Conservation (phyloP, 1,140 invertebrate genomes). For the Megalopta genalis region DNA sequence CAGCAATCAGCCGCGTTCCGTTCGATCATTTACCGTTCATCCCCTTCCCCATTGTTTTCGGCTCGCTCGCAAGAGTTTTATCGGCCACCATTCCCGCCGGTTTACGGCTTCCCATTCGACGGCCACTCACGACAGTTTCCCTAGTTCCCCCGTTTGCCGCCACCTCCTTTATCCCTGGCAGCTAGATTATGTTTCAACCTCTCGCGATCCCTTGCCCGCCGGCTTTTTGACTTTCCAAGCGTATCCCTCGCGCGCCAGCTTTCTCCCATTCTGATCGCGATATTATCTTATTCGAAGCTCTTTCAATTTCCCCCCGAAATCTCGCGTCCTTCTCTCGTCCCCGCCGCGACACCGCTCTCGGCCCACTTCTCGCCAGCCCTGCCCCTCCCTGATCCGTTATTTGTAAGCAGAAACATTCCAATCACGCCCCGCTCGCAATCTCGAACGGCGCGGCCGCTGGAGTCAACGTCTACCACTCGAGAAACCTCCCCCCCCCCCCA, state of each 20-base stretch:
- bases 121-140: not conserved
- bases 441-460: slow-evolving; percentile 24
- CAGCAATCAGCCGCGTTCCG: slow-evolving; percentile 3
- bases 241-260: not conserved
- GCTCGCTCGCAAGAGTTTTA: not conserved
- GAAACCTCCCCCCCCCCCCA: no score
- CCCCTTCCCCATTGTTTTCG: not conserved
- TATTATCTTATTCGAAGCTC: not conserved
- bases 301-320: not conserved
- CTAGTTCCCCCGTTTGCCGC: slow-evolving; percentile 10
- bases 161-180: not conserved
- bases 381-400: not conserved
- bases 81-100: not conserved
- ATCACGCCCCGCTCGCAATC: slow-evolving; percentile 37
- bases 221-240: not conserved
- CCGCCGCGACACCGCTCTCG: not conserved
- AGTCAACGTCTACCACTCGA: not conserved
- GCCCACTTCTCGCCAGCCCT: not conserved
- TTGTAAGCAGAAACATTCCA: slow-evolving; percentile 31
- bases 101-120: not conserved
- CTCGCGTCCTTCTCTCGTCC: not conserved
- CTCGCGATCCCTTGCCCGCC: no score
- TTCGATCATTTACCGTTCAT: slow-evolving; percentile 20
- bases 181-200: slow-evolving; percentile 7
- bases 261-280: not conserved